Base-by-base conservation (phyloP, 2,113 vertebrate genomes). In the Dicerorhinus sumatrensis region DNA sequence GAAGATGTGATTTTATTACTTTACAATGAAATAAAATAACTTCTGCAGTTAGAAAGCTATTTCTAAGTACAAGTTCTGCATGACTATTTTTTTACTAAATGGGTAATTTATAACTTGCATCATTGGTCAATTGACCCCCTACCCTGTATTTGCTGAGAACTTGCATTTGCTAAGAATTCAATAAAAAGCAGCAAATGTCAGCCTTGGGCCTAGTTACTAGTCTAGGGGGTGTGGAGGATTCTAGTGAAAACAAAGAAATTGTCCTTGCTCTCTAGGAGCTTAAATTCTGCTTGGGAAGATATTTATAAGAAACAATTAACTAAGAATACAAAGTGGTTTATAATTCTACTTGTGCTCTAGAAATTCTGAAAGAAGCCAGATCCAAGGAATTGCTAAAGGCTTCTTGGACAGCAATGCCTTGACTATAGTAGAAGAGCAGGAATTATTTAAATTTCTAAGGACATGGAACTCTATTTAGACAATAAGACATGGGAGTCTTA, bases 1-100 rank as follows among this genome's bases (percentile, higher is more conserved):
- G 69, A 58, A 94, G 94, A 82, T 94, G 48, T 89, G 48, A n/a
- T 94, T 95, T 97, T 95, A 95, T 95, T 95, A 94, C 60, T 87
- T 95, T 83, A 79, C 8, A 87, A 82, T 82, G 69, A 97, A 94
- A 95, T 79, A 93, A 93, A 96, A 80, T 86, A 89, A 92, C 48
- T 90, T 83, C 62, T 69, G 62, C 33, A 51, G 27, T 73, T 92
- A 82, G 80, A 89, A 89, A 95, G 82, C 89, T 84, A 54, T 94
- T 82, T 94, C 33, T 56, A 67, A 69, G 39, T 72, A 46, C 10
- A 84, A 93, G 6, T 70, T 96, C 63, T 82, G 1, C 33, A 54
- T 82, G 39, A 77, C 20, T 82, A 10, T 46, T 75, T 89, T 96
- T 72, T 79, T 42, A 82, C 69, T 84, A 94, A 92, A 51, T 92